phyloP scores from a whole-genome alignment of 2,888 invertebrate genomes.

The Tromatobia lineatoria region DNA sequence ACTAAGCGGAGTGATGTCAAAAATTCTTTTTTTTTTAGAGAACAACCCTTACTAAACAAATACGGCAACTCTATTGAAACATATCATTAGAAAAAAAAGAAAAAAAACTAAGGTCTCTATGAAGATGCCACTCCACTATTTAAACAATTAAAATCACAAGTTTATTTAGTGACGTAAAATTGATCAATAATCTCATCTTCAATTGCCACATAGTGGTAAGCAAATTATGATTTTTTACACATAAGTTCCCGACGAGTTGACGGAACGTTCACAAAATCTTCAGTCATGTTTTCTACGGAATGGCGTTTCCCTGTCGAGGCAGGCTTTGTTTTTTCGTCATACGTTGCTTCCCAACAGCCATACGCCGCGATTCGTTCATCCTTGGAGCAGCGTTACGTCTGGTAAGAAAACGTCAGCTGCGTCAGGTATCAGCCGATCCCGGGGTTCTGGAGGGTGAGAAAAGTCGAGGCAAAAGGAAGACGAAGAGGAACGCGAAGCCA shows the following conservation, averaged over 20 bases:
- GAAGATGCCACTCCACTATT: too few species aligned
- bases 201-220: neutral
- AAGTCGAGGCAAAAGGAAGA: slow-evolving; percentile 30
- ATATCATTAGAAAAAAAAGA: too few species aligned
- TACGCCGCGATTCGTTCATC: slow-evolving; percentile 37
- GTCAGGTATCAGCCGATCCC: slow-evolving; percentile 21
- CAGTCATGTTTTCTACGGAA: neutral
- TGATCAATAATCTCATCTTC: neutral
- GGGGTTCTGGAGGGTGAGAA: slow-evolving; percentile 9
- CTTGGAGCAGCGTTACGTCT: slow-evolving; percentile 17
- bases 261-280: slow-evolving; percentile 8
- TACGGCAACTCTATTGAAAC: too few species aligned
- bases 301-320: neutral
- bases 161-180: neutral
- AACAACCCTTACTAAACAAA: too few species aligned
- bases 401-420: slow-evolving; percentile 42
- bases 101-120: too few species aligned
- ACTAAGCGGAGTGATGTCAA: too few species aligned
- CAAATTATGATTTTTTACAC: neutral
- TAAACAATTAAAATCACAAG: too few species aligned
- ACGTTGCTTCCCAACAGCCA: neutral
- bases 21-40: too few species aligned
- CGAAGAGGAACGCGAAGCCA: slow-evolving; percentile 16
- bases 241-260: neutral
- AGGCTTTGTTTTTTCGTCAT: neutral